phyloP scores from a whole-genome alignment of 2,888 invertebrate species.

The Caenorhabditis angaria region DNA sequence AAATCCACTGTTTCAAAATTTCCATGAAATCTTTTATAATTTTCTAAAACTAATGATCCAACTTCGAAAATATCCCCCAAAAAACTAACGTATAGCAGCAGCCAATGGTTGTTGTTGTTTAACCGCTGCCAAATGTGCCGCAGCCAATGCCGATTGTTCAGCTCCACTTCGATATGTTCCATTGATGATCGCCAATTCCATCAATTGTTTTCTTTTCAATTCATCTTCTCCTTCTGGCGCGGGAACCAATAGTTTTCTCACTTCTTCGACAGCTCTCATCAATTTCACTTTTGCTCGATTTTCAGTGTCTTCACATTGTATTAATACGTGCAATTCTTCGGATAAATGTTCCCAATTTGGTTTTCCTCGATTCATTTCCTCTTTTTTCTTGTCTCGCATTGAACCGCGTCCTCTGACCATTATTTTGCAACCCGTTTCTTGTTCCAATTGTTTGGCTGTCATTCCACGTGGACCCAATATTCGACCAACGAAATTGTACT shows the following conservation, averaged over 20 bases:
- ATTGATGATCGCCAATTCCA: constrained; percentile 99
- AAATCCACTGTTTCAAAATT: neutral
- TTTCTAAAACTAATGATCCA: no score
- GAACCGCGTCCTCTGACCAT: constrained; percentile 83
- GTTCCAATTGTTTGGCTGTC: constrained; percentile 99
- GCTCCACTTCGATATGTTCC: constrained; percentile 86
- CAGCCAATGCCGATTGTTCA: constrained; percentile 50
- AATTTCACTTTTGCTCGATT: constrained; percentile 94
- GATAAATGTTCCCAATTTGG: constrained; percentile 99
- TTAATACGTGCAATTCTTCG: constrained; percentile 95
- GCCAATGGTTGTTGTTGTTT: constrained; percentile 47
- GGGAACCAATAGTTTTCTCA: constrained; percentile 94
- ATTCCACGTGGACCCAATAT: constrained; percentile 98
- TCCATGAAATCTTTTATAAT: neutral
- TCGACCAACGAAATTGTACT: constrained; percentile 99
- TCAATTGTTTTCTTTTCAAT: constrained; percentile 97
- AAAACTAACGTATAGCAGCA: constrained; percentile 50
- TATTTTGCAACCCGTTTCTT: constrained; percentile 99
- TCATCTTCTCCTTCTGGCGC: constrained; percentile 89
- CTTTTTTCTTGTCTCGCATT: constrained; percentile 74
- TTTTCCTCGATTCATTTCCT: constrained; percentile 98
- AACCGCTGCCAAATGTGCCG: constrained; percentile 50
- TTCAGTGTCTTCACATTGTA: constrained; percentile 98
- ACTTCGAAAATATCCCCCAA: neutral
- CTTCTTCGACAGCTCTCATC: constrained; percentile 94